A percentile compares a stretch with the other conserved stretches of the same genome.
phyloP scores from a whole-genome alignment of 2,113 vertebrate species.

The Eira barbara region DNA sequence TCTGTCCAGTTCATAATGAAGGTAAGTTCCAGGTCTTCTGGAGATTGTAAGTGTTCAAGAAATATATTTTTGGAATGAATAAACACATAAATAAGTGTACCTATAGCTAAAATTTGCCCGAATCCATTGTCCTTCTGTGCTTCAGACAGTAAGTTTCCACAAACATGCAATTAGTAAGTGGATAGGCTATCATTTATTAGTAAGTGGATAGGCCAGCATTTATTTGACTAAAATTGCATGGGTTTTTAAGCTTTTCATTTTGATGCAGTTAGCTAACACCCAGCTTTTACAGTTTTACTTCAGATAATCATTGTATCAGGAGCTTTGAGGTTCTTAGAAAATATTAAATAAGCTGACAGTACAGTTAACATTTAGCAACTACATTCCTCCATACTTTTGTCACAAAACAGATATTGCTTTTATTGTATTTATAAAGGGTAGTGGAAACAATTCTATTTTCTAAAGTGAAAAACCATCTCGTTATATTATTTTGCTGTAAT shows the following conservation, averaged over 20 bases:
- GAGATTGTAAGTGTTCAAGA: background rate
- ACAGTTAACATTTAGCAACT: background rate
- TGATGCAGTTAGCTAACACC: background rate
- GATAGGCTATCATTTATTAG: background rate
- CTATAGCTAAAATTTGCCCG: background rate
- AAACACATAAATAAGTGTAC: background rate
- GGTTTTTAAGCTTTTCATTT: slow-evolving; percentile 10
- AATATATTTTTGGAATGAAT: slow-evolving; percentile 2
- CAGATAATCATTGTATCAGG: background rate
- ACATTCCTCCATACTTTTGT: slow-evolving; percentile 4
- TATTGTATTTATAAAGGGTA: slow-evolving; percentile 33
- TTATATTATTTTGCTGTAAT: background rate
- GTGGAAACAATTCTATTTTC: slow-evolving; percentile 7
- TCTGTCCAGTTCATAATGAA: slow-evolving; percentile 27
- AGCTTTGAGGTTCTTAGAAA: background rate
- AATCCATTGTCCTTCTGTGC: background rate
- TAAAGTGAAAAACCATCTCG: slow-evolving; percentile 24
- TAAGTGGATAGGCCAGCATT: too few species aligned
- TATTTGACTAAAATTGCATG: background rate
- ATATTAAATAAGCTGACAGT: background rate
- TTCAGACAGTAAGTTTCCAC: background rate
- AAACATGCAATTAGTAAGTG: background rate
- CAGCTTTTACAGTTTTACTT: slow-evolving; percentile 46
- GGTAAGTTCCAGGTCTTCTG: background rate
- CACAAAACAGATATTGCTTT: background rate